phyloP scores from a whole-genome alignment of 2,888 invertebrate species.

The Dryobota labecula region DNA sequence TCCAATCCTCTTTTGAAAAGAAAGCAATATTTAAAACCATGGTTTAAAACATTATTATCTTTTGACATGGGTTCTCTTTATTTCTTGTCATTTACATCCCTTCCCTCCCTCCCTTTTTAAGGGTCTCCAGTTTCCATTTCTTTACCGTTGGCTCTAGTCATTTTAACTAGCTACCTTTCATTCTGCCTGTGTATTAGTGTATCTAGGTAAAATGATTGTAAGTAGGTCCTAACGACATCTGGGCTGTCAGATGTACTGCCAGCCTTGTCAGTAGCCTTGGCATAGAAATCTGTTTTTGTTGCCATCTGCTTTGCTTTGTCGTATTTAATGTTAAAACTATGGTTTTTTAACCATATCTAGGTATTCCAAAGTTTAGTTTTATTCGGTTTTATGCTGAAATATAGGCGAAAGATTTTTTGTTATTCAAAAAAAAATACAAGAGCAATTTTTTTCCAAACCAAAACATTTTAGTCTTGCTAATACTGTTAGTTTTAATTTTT shows the following conservation, averaged over 20 bases:
- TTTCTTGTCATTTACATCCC: background rate
- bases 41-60: background rate
- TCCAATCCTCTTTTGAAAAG: conserved; percentile 13
- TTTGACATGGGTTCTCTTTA: background rate
- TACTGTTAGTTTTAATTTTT: too few relatives aligned
- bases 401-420: background rate
- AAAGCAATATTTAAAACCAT: conserved; percentile 18
- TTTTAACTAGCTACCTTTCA: background rate
- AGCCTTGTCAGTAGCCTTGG: conserved; percentile 58
- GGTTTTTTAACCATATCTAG: background rate
- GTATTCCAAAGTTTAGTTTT: background rate
- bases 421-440: background rate
- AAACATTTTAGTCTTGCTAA: too few relatives aligned
- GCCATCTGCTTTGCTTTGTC: conserved; percentile 18
- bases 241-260: conserved; percentile 38
- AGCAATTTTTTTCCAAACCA: too few relatives aligned
- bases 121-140: background rate
- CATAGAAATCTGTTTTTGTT: conserved; percentile 55
- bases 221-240: conserved; percentile 50
- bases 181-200: background rate
- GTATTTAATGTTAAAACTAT: background rate
- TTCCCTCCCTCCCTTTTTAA: too few relatives aligned
- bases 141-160: background rate
- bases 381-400: background rate
- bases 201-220: conserved; percentile 41